Base-by-base conservation (phyloP, 2,797 vertebrate species). In the Cetoscarus ocellatus region DNA sequence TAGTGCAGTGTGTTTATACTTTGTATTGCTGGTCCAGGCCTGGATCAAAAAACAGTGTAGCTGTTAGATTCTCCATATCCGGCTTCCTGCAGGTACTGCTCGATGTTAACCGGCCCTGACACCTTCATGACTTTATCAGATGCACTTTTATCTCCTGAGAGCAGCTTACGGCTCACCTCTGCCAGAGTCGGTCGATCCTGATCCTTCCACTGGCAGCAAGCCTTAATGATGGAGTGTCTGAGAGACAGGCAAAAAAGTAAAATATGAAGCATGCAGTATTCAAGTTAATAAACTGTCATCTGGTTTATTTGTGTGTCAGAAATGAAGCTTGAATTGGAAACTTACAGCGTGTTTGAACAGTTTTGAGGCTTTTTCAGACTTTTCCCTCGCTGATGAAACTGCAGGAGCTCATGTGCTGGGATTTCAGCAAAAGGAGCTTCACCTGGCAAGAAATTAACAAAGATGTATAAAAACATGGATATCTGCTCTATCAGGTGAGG, bases 341-440 rank as follows among this genome's bases (percentile, higher is more conserved):
- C 94, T 93, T 90, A 98, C 97, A 98, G 94, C 10, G 87, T 53
- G 63, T 90, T 95, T 59, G 94, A 95, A 82, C 96, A 98, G 84
- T 83, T 95, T 4, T 93, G 77, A 5, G 97, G 96, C 86, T 95
- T 96, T 82, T 95, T 97, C 91, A 98, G 91, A 52, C 87, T 93
- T 81, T 96, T 96, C 39, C 93, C 93, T 85, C 95, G 93, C 85
- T 99, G 96, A 68, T 97, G 95, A 85, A 96, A 91, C 67, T 96
- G 94, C 4, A 99, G 89, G 1, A 99, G 96, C 56, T 95, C 95
- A 59, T 82, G 91, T 10, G 95, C 89, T 1, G 93, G 86, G 55
- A 98, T 87, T 69, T 98, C 96, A 47, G 97, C 94, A 78, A 96
- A 98, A 0, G 98, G 98, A 48, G 96, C 96, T 51, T 97, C 96